These are phyloP conservation scores for Pristiophorus japonicus DNA, from an alignment of 2,113 vertebrate genomes.

Conservation along the genomic window DNA sequence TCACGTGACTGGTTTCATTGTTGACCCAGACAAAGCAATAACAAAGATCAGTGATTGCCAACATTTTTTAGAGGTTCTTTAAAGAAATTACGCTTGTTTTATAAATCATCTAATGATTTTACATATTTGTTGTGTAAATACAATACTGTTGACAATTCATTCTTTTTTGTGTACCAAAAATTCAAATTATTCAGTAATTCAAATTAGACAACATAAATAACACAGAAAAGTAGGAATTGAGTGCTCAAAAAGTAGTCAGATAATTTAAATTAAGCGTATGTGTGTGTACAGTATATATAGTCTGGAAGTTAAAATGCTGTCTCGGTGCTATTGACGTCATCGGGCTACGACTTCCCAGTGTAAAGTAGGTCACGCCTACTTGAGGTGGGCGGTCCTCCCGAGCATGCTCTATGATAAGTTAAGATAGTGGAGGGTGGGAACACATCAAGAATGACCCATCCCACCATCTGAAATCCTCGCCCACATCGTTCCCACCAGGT, in stretches of 20 bases:
- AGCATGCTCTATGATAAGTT: not conserved
- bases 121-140: not conserved
- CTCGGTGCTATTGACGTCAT: not conserved
- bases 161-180: not conserved
- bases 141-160: not conserved
- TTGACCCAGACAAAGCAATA: not conserved
- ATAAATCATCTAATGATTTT: not conserved
- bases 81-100: not conserved
- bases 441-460: not conserved
- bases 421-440: not conserved
- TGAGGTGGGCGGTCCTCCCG: not conserved
- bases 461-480: not conserved
- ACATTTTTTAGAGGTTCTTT: not conserved
- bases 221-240: not conserved
- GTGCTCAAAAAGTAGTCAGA: not conserved
- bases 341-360: not conserved
- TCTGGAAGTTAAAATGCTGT: not conserved
- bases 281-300: not conserved
- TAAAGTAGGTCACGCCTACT: not conserved
- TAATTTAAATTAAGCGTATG: not conserved
- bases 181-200: not conserved
- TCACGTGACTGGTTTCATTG: not conserved
- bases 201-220: not conserved
- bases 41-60: not conserved
- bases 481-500: not conserved